Conservation (phyloP, 2,888 invertebrate genomes). For the Drosophila acutilabella region DNA sequence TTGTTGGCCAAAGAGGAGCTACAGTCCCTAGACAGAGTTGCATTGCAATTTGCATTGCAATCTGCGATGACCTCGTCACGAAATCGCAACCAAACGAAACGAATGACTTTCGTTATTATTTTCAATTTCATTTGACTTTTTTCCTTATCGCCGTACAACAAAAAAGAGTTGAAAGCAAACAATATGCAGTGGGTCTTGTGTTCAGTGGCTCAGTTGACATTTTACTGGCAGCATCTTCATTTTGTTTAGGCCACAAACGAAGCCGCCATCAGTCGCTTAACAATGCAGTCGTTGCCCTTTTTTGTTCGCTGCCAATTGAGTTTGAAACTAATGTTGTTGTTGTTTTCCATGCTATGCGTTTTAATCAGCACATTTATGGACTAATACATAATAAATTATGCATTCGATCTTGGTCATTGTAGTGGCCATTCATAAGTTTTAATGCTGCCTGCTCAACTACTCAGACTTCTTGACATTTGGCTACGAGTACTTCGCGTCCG, state of each 20-base stretch:
- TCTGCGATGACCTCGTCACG: constrained; percentile 83
- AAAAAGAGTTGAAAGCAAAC: constrained; percentile 13
- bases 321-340: neutral
- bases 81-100: constrained; percentile 24
- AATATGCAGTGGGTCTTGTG: constrained; percentile 2
- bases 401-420: constrained; percentile 50
- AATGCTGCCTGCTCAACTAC: constrained; percentile 29
- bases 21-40: neutral
- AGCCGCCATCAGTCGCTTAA: constrained; percentile 43
- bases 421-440: constrained; percentile 24
- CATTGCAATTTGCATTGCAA: constrained; percentile 70
- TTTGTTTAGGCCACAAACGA: constrained; percentile 55
- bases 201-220: constrained; percentile 42
- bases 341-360: constrained; percentile 20
- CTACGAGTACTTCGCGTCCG: constrained; percentile 6
- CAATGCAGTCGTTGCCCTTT: constrained; percentile 64
- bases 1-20: constrained; percentile 35
- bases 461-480: constrained; percentile 74
- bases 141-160: constrained; percentile 13
- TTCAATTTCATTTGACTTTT: constrained; percentile 63
- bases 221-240: constrained; percentile 70
- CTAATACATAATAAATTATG: constrained; percentile 72
- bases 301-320: constrained; percentile 54
- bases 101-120: constrained; percentile 80
- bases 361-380: constrained; percentile 69